Conservation (phyloP, 2,113 vertebrate species). For the Thunnus maccoyii region DNA sequence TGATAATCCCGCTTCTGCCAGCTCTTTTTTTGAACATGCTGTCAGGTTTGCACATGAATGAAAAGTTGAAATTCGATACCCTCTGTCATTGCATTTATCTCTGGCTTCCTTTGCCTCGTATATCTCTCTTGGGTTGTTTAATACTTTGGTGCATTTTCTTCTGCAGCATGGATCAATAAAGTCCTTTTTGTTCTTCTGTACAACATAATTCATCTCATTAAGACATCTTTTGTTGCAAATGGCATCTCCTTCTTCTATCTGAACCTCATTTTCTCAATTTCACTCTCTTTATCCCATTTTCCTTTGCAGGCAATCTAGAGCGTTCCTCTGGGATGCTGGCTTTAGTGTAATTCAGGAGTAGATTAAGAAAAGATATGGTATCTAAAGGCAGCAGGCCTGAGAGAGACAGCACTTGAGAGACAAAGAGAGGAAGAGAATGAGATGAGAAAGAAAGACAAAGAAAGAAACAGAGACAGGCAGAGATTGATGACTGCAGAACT, state of each 20-base stretch:
- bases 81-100: constrained; percentile 29
- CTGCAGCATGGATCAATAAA: constrained; percentile 36
- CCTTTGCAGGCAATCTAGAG: constrained; percentile 50
- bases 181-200: constrained; percentile 28
- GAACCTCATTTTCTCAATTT: constrained; percentile 41
- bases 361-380: constrained; percentile 73
- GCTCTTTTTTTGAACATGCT: constrained; percentile 20
- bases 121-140: constrained; percentile 1
- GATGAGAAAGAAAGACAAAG: constrained; percentile 44
- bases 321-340: constrained; percentile 56
- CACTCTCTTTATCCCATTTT: constrained; percentile 53
- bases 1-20: neutral
- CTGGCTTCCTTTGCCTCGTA: neutral
- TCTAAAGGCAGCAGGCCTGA: constrained; percentile 59
- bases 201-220: constrained; percentile 72
- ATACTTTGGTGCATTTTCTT: constrained; percentile 31
- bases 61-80: constrained; percentile 20
- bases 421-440: constrained; percentile 27
- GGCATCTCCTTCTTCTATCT: constrained; percentile 45
- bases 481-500: constrained; percentile 66
- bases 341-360: constrained; percentile 70
- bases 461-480: constrained; percentile 25
- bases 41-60: constrained; percentile 23
- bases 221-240: constrained; percentile 63
- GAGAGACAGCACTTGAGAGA: constrained; percentile 42